Base-by-base conservation (phyloP, 1,140 invertebrate species). In the Phthorimaea operculella region DNA sequence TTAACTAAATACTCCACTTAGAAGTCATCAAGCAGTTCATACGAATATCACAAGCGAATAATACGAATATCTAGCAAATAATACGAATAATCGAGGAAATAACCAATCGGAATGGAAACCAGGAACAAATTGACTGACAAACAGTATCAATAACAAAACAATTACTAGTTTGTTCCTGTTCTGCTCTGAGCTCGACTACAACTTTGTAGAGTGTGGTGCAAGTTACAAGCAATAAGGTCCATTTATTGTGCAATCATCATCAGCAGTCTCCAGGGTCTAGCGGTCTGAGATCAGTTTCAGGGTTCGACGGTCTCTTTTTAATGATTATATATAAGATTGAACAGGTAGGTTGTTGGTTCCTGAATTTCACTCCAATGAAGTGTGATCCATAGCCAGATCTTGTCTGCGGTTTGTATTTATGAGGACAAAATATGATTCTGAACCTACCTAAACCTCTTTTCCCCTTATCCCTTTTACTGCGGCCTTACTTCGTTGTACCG, bases 151-250 rank as follows among this genome's bases (percentile, higher is more conserved):
- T 57, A 72, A 55, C 64, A 69, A 74, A 71, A 65, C 74, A 79
- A 77, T 79, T 74, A 76, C 68, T 72, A 70, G 72, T 74, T 74
- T 75, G 72, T 79, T 76, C 71, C 73, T 73, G 72, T 79, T 76
- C 72, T 56, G 58, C 57, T 34, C 51, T 59, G 53, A 15, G 33
- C 28, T 42, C 18, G 7, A n/a, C 36, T 39, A 39, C 36, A 12
- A n/a, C 36, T 39, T n/a, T 39, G 6, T 28, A 28, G 15, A 0
- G 18, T 28, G 17, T 52, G 63, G 60, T 59, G 9, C 51, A 62
- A 63, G 51, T 45, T 7, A 68, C 33, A 39, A 55, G 59, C 57
- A 21, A 12, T 12, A 44, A 7, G 14, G 10, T 11, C 15, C 3
- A 36, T 3, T 14, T 10, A 21, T 34, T 18, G 16, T 42, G 21